Evolutionary conservation across 2,888 invertebrate genomes (phyloP), one percentile per base, ranked within the genome.

Genomic region (Patella ulyssiponensis): DNA sequence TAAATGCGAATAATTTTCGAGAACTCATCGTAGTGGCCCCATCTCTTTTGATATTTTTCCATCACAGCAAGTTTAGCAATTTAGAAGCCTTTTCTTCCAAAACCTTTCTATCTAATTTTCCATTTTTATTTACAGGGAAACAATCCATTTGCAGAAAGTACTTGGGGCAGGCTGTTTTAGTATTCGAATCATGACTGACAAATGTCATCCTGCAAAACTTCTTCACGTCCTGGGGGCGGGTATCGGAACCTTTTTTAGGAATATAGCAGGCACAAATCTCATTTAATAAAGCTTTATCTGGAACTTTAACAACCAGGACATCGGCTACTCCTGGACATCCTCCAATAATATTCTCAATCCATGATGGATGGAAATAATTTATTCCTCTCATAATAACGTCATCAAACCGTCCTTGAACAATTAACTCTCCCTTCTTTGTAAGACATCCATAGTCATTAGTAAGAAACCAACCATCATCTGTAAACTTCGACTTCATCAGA

Each of bases 191-290:
- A 20, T 69, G n/a, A 23, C 64, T 64, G n/a, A 77, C 69, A 54
- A 77, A 77, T 33, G 69, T 17, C 33, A 14, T 69, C 53, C 17
- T 12, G 27, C 77, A 77, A 53, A 73, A 77, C 20, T 73, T 53
- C 3, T 23, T n/a, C 14, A 73, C 14, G 1, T 20, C 74, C 23
- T 77, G 17, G n/a, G 52, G 44, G 15, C 33, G 33, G 44, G 53
- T 20, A 20, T 44, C 7, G 7, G 71, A 33, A 15, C 69, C 58
- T 1, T 69, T 54, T 17, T n/a, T 51, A 15, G 64, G 75, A 15
- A 73, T 69, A 20, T 72, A 52, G 44, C 78, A 78, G 20, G 78
- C 78, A 27, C 78, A 78, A 17, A 78, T 54, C 73, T 78, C 78
- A 23, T 75, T 69, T 20, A 53, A 7, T 20, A 78, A 7, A 23